Base-by-base conservation (phyloP, 2,113 vertebrate species). In the Grantiella picta region DNA sequence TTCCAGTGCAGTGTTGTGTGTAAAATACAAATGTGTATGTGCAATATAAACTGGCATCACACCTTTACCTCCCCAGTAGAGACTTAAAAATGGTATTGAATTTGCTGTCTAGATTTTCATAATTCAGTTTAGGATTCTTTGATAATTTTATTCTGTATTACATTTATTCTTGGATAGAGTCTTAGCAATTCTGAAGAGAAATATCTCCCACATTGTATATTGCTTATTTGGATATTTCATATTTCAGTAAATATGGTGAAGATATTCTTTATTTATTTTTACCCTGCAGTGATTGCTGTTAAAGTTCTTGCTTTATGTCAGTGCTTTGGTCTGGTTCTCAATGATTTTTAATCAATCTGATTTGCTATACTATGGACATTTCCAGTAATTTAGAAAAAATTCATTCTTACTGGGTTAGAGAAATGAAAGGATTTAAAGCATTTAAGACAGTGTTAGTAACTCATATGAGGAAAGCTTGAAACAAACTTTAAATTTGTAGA, bases 21-120 rank as follows among this genome's bases (percentile, higher is more conserved):
- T 73, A 24, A 61, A 86, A 56, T 49, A 33, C 17, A 81, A 73
- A 40, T 8, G 7, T 2, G 0, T 15, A 18, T 12, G 7, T 80
- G 33, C n/a, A 52, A 3, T 40, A 12, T 23, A 19, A 60, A 45
- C 25, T 78, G 15, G 50, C 15, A 38, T 44, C n/a, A 9, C 7
- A 20, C 11, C 13, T 47, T 38, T 64, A 27, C 1, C 7, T 24
- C 4, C 7, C 13, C 6, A 6, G 2, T 3, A n/a, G 23, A 7
- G 14, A 77, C 11, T 14, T 86, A 12, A 79, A 86, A 81, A 28
- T 45, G 44, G 2, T 19, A 17, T 31, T 63, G 44, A 40, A 29
- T 60, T 76, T 75, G 4, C 22, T 56, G 7, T 69, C 12, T 44
- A 42, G 17, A 70, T 61, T 40, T 73, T 72, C 1, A 15, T 49